A percentile compares a stretch with the other conserved stretches of the same genome.
Conservation (phyloP, 2,888 invertebrate genomes). For the Eupithecia inturbata region DNA sequence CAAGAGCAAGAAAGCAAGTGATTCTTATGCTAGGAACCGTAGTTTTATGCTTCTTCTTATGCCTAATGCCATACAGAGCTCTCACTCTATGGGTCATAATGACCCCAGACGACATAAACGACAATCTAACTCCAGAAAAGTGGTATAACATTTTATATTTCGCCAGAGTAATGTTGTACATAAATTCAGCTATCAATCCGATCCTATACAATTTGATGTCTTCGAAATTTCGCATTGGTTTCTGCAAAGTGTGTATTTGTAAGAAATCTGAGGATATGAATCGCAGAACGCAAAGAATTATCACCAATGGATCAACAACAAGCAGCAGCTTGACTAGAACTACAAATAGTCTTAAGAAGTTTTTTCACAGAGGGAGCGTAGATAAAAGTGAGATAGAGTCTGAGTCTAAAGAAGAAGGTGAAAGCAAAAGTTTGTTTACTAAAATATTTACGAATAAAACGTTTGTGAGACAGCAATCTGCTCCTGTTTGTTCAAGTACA, state of each 20-base stretch:
- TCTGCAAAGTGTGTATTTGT: slow-evolving; percentile 87
- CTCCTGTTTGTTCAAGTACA: slow-evolving; percentile 66
- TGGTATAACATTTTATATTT: slow-evolving; percentile 93
- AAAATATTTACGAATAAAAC: slow-evolving; percentile 68
- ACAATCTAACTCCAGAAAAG: slow-evolving; percentile 88
- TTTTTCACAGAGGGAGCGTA: slow-evolving; percentile 76
- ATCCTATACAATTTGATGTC: slow-evolving; percentile 97
- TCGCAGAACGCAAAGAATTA: slow-evolving; percentile 76
- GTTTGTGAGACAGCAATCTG: slow-evolving; percentile 76
- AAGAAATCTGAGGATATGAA: slow-evolving; percentile 74
- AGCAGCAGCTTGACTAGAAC: slow-evolving; percentile 86
- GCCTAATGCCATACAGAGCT: slow-evolving; percentile 93
- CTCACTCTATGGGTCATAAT: slow-evolving; percentile 93
- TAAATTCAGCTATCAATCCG: slow-evolving; percentile 96
- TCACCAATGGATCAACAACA: slow-evolving; percentile 85
- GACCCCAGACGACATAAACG: slow-evolving; percentile 87
- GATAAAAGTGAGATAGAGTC: slow-evolving; percentile 71
- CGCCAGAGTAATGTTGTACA: slow-evolving; percentile 93
- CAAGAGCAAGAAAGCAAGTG: slow-evolving; percentile 91
- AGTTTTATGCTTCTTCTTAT: slow-evolving; percentile 94
- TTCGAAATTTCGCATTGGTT: slow-evolving; percentile 93
- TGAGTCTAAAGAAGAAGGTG: slow-evolving; percentile 64
- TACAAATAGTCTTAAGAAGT: slow-evolving; percentile 83
- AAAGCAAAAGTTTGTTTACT: slow-evolving; percentile 60
- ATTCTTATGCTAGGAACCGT: slow-evolving; percentile 94